Evolutionary conservation across 2,888 invertebrate genomes (phyloP).

Genomic region (Ectemnius lituratus): DNA sequence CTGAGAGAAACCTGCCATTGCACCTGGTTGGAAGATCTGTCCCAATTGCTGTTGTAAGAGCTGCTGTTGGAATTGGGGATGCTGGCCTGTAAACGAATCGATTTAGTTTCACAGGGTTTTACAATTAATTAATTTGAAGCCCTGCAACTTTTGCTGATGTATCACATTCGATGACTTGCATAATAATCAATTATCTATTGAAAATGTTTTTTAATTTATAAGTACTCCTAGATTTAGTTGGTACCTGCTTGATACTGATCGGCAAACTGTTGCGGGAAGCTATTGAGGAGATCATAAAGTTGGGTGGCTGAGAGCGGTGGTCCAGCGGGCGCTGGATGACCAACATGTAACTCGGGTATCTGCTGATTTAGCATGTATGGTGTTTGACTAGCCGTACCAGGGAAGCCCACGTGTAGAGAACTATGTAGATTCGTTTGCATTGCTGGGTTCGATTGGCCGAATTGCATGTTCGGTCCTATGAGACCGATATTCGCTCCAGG

Average conservation of each 20-base stretch:
- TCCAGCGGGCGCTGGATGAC: constrained; percentile 66
- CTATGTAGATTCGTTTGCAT: constrained; percentile 73
- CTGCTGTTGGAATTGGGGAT: constrained; percentile 70
- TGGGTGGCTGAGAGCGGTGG: constrained; percentile 69
- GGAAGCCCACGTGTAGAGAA: constrained; percentile 70
- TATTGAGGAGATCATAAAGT: constrained; percentile 70
- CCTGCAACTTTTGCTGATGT: too few relatives aligned
- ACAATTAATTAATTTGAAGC: too few relatives aligned
- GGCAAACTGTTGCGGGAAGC: constrained; percentile 68
- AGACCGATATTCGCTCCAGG: constrained; percentile 56
- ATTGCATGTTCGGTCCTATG: constrained; percentile 55
- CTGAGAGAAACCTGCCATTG: constrained; percentile 67
- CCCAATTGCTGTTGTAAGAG: constrained; percentile 71
- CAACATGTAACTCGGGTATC: constrained; percentile 69
- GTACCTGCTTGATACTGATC: constrained; percentile 64
- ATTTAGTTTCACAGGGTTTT: constrained; percentile 11
- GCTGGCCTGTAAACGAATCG: constrained; percentile 58
- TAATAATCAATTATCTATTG: neutral
- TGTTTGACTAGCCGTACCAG: constrained; percentile 60
- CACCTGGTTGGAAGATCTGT: constrained; percentile 67
- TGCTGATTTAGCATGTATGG: constrained; percentile 60
- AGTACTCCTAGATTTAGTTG: too few relatives aligned
- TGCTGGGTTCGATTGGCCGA: constrained; percentile 61
- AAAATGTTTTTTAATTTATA: neutral
- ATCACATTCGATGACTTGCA: too few relatives aligned